Evolutionary conservation across 2,797 vertebrate species (phyloP).

Genomic region (Lophotriccus pileatus): DNA sequence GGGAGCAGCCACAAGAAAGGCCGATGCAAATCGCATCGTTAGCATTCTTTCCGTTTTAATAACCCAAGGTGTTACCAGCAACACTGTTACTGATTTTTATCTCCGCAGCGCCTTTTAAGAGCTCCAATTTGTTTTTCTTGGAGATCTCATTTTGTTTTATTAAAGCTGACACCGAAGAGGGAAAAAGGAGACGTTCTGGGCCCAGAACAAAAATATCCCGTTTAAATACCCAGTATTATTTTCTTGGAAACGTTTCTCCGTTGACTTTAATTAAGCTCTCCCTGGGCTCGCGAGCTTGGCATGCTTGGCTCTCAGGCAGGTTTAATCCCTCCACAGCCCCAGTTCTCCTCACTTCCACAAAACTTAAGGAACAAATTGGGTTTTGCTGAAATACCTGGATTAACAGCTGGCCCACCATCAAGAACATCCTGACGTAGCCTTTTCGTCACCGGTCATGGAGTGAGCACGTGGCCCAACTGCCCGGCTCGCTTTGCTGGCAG

Average conservation of each 20-base stretch:
- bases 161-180: conserved; percentile 33
- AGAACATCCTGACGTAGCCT: conserved; percentile 39
- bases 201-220: background rate
- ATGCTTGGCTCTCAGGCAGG: background rate
- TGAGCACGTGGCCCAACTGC: rapidly evolving
- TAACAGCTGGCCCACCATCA: conserved; percentile 34
- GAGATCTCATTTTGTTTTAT: conserved; percentile 45
- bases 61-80: conserved; percentile 68
- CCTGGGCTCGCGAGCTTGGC: background rate
- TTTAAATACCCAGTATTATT: conserved; percentile 15
- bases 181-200: conserved; percentile 30
- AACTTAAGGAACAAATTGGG: conserved; percentile 40
- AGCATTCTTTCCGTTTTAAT: conserved; percentile 64
- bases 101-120: conserved; percentile 29
- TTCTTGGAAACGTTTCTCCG: conserved; percentile 42
- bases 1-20: conserved; percentile 40
- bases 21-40: conserved; percentile 35
- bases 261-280: conserved; percentile 56
- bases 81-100: conserved; percentile 62
- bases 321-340: conserved; percentile 31
- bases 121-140: conserved; percentile 63
- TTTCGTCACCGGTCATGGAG: background rate
- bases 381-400: conserved; percentile 46
- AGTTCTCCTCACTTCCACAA: conserved; percentile 39
- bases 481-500: rapidly evolving